A percentile compares a stretch with the other conserved stretches of the same genome.
These are phyloP conservation scores for Eupsilia transversa DNA, from an alignment of 2,888 invertebrate genomes.

Conservation along the genomic window DNA sequence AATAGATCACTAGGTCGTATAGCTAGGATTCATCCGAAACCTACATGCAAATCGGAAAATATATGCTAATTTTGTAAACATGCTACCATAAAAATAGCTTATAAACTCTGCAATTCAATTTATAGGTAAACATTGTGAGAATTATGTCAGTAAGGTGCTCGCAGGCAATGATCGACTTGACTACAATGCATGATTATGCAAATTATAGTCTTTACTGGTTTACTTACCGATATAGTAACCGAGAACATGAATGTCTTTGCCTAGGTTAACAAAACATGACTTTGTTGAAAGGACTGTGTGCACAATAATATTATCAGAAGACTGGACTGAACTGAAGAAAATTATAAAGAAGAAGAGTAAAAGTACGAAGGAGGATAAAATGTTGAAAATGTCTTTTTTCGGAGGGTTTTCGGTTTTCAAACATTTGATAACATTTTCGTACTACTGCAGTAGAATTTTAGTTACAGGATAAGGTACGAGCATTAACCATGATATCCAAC, in stretches of 20 bases:
- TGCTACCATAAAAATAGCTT: neutral
- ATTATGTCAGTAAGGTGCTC: conserved; percentile 45
- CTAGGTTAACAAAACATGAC: neutral
- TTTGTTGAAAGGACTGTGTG: no score
- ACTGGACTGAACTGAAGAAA: no score
- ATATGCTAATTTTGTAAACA: neutral
- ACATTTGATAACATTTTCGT: neutral
- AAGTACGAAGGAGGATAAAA: no score
- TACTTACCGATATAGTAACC: neutral
- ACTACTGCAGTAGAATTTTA: neutral
- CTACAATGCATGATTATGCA: conserved; percentile 34
- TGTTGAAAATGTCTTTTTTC: neutral
- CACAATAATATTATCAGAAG: no score
- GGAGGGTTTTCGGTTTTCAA: neutral
- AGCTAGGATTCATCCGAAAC: neutral
- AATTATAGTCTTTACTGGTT: conserved; percentile 35
- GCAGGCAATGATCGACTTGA: conserved; percentile 35
- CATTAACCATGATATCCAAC: no score
- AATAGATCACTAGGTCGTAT: fast-evolving
- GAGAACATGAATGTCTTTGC: neutral
- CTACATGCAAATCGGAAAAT: neutral
- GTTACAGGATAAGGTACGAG: neutral
- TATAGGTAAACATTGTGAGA: conserved; percentile 42
- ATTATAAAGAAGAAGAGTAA: no score
- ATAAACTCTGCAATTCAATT: conserved; percentile 22